Conservation (phyloP, 2,113 vertebrate species). For the Rhinoderma darwinii region DNA sequence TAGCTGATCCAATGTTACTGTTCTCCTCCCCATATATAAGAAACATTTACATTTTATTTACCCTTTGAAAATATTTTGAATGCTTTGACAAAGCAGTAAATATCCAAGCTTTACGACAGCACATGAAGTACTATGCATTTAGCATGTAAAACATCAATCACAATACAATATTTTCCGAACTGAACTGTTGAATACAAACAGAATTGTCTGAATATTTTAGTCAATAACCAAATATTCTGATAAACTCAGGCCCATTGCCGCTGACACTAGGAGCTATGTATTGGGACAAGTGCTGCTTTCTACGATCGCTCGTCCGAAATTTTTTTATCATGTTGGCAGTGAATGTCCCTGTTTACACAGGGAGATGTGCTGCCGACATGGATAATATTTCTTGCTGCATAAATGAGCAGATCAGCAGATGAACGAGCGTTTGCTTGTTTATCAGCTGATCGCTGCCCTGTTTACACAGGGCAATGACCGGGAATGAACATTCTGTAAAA, state of each 20-base stretch:
- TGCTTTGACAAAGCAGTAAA: neutral
- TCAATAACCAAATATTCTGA: neutral
- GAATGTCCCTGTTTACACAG: too few relatives aligned
- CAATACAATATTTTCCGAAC: neutral
- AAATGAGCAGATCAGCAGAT: too few relatives aligned
- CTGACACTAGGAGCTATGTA: too few relatives aligned
- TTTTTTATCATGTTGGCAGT: too few relatives aligned
- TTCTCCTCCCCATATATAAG: constrained; percentile 55
- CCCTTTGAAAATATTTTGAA: constrained; percentile 56
- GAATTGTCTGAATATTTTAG: neutral
- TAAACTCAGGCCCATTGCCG: neutral
- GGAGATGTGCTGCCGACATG: too few relatives aligned
- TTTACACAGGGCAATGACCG: too few relatives aligned
- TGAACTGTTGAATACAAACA: neutral
- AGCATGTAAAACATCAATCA: constrained; percentile 5
- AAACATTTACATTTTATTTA: constrained; percentile 56
- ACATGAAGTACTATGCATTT: neutral
- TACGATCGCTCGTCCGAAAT: too few relatives aligned
- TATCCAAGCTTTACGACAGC: neutral
- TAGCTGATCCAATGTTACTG: constrained; percentile 63
- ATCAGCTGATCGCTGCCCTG: too few relatives aligned
- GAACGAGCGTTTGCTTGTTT: too few relatives aligned
- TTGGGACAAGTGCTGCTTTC: too few relatives aligned
- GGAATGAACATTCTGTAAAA: too few relatives aligned
- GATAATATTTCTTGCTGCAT: too few relatives aligned